These are phyloP conservation scores for Saccopteryx leptura DNA, from an alignment of 2,113 vertebrate species.

Conservation along the genomic window DNA sequence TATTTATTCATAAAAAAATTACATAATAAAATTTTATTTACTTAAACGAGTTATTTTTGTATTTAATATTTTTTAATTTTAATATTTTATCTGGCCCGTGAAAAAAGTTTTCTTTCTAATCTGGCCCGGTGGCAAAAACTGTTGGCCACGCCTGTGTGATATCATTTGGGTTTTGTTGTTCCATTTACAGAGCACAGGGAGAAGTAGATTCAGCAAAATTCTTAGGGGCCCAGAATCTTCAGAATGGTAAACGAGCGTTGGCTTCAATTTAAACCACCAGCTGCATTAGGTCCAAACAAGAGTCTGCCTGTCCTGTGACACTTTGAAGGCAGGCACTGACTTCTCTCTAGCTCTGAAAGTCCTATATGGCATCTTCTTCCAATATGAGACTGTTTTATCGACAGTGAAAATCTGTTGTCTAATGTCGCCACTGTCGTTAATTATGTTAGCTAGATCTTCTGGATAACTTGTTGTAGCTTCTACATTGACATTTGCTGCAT, in stretches of 20 bases:
- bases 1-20: too few species aligned
- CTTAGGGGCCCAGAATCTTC: not conserved
- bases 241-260: not conserved
- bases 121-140: too few species aligned
- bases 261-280: not conserved
- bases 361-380: not conserved
- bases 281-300: not conserved
- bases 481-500: not conserved
- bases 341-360: not conserved
- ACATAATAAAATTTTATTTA: too few species aligned
- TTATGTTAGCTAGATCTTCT: not conserved
- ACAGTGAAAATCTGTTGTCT: not conserved
- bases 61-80: too few species aligned
- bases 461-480: not conserved
- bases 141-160: too few species aligned
- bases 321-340: not conserved
- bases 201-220: not conserved
- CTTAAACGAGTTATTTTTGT: too few species aligned
- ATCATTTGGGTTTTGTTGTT: not conserved
- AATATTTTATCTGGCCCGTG: too few species aligned
- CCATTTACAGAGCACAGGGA: not conserved
- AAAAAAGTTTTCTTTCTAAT: too few species aligned
- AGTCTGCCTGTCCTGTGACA: not conserved
- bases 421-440: not conserved
- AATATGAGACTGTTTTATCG: not conserved